Evolutionary conservation across 2,888 invertebrate genomes (phyloP), one percentile per base, ranked within the genome.

Genomic region (Ophion obscuratus): DNA sequence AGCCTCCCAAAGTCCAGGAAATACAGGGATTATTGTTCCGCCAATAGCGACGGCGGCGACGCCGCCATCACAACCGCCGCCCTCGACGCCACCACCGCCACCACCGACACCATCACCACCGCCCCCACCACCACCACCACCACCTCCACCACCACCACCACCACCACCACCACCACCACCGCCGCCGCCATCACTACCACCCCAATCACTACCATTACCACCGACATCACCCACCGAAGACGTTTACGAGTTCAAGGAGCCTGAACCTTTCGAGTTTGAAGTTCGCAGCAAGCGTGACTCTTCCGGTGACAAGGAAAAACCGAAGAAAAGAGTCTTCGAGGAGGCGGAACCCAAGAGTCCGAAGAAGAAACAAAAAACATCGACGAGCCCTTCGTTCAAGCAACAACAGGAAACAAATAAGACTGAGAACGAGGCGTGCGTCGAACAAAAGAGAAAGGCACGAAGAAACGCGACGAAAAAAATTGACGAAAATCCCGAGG

Each of bases 191-290:
- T 20, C 47, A 14, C 11, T 36, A 20, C 9, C 67, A 17, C 31
- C 57, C 11, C 44, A 47, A 4, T 62, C 75, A 4, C n/a, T 20
- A 6, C 64, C 31, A 11, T 10, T 14, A 20, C 75, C 57, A 0
- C 84, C 85, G 0, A 47, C 64, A 47, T 75, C 85, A 14, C 85
- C 84, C 59, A 93, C 93, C 3, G 95, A 95, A 68, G 98, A 98
- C 92, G 96, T 98, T 85, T 98, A 98, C 91, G 98, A 98, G 93
- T 98, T 98, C 92, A 98, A 98, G 93, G 98, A 98, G 93, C 97
- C 97, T 0, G 98, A 98, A 93, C 97, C 98, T 0, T 98, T 98
- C 92, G 97, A 98, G 92, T 96, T 97, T 89, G 97, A 98, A 94
- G 95, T 97, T 10, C 81, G 91, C 17, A 94, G 93, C 77, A 94